Evolutionary conservation across 2,113 vertebrate species (phyloP).

Genomic region (Uria aalge): DNA sequence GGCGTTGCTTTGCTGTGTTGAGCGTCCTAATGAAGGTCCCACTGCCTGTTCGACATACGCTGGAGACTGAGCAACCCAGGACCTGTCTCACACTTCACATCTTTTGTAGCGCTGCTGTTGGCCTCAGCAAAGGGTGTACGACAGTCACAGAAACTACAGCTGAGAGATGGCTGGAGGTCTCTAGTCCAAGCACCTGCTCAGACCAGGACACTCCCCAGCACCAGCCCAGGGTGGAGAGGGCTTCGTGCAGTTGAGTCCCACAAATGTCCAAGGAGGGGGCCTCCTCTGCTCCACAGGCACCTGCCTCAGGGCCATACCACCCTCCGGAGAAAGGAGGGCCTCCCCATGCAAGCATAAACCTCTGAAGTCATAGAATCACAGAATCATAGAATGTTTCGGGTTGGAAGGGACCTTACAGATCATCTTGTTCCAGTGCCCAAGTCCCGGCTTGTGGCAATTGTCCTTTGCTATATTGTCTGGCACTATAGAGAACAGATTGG

Average conservation of each 20-base stretch:
- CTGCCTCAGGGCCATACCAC: neutral
- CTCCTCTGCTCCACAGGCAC: neutral
- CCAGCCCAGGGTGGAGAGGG: neutral
- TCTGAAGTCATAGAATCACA: neutral
- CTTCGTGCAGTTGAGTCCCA: accelerated
- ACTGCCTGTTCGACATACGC: accelerated
- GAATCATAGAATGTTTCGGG: no score
- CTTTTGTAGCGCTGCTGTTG: neutral
- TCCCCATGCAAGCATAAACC: neutral
- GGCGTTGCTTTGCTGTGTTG: neutral
- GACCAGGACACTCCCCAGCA: neutral
- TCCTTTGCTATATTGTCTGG: no score
- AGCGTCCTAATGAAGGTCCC: neutral
- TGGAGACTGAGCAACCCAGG: neutral
- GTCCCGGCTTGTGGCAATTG: neutral
- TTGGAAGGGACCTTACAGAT: no score
- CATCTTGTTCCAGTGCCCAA: no score
- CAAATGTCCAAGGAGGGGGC: neutral
- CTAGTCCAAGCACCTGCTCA: neutral
- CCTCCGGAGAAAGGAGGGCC: neutral
- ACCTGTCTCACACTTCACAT: neutral
- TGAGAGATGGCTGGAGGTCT: neutral
- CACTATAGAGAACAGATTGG: neutral
- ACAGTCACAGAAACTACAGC: neutral
- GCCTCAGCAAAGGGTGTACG: neutral